Evolutionary conservation across 1,140 invertebrate species (phyloP), one percentile per base, ranked within the genome.

Genomic region (Drosophila setifemur): DNA sequence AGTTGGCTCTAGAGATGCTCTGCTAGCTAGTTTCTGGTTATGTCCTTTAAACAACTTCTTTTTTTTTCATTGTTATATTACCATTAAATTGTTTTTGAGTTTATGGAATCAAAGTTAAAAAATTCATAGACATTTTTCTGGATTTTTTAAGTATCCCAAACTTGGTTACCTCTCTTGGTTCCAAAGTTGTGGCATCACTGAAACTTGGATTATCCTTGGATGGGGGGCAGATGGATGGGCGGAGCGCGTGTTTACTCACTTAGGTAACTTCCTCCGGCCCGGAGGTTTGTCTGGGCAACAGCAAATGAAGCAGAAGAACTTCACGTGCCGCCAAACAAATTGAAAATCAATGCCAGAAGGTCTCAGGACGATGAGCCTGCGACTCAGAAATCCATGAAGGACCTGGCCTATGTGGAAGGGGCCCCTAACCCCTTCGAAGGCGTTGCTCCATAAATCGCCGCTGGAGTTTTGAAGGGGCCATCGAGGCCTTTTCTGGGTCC

Each of bases 261-360:
- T 79, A 85, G 79, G 55, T 64, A 83, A 83, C 75, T 76, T 70
- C 45, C 43, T 39, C 37, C 40, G 43, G 37, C n/a, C 28, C 43
- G 12, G 11, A n/a, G 23, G 25, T 23, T 45, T 44, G 49, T 54
- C 29, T 31, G 49, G 18, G 25, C 33, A 26, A 40, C n/a, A 45
- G 31, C 67, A 83, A 85, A 78, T 85, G 73, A 85, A 79, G 78
- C 57, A 55, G 69, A 79, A 85, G 58, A 83, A 78, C 70, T 83
- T 85, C 79, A 85, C 79, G 79, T 83, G 64, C 78, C 70, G 74
- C 53, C 68, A 44, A 71, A 83, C 78, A 83, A 83, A 83, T 83
- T 79, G 74, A 85, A 83, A 83, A 83, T 83, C 78, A 83, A 83
- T 83, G 79, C 58, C 37, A 49, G 21, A 40, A 47, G 45, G 63